Evolutionary conservation across 2,113 vertebrate genomes (phyloP), one percentile per base, ranked within the genome.

Genomic region (Oreochromis aureus): DNA sequence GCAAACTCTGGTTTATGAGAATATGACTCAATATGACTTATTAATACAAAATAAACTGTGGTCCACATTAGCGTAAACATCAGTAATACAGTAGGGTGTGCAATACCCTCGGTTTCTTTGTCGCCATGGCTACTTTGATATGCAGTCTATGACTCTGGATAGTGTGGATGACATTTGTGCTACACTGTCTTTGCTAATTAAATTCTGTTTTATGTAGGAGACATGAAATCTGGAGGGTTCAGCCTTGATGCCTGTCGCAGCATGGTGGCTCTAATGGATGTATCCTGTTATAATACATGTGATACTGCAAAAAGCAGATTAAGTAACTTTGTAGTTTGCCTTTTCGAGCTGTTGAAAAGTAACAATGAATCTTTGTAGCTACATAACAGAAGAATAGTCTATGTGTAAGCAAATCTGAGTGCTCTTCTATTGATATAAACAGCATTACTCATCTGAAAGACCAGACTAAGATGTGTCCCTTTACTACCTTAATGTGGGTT

Each of bases 201-300:
- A 12, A 1, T 8, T n/a, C 30, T 71, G 48, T 53, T 78, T 32
- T 36, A 5, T 61, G 18, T 36, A 96, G 96, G 89, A 44, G 81
- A 89, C 12, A 19, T 89, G n/a, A 92, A 91, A 79, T 82, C 80
- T 39, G 94, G 88, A 79, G 94, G 94, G 34, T 96, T 97, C 89
- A 94, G 86, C 41, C 51, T 95, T 4, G 96, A 97, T 58, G 93
- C 94, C 71, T 97, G 96, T 81, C 95, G 94, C 89, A 96, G 96
- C 84, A 93, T 97, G 86, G 91, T 96, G 5, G 96, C 96, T 13
- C 80, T 97, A 80, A 96, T 97, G 96, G 96, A 96, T 22, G 96
- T 97, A 97, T 97, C 96, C 95, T 90, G 6, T n/a, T 81, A 5
- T 9, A 19, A 55, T 69, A 39, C 6, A 69, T 41, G 36, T 41